phyloP scores from a whole-genome alignment of 2,797 vertebrate genomes.

The Pipistrellus kuhlii region DNA sequence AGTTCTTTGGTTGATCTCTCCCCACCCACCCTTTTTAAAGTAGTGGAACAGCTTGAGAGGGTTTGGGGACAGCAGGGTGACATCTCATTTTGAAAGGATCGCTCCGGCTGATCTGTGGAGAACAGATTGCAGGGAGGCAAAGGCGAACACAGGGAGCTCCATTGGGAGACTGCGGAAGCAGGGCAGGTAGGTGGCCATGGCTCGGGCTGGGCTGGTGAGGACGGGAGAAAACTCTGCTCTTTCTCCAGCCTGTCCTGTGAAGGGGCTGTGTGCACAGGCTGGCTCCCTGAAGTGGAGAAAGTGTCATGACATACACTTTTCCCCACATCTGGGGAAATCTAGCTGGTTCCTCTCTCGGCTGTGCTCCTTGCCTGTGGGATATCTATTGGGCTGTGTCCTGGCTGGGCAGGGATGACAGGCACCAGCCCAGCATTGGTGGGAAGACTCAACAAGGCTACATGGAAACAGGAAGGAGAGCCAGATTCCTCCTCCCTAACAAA shows the following conservation, averaged over 20 bases:
- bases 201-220: not conserved
- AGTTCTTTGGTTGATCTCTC: too few relatives aligned
- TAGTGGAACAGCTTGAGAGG: not conserved
- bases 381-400: not conserved
- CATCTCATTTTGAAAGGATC: not conserved
- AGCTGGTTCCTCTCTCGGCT: not conserved
- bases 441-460: not conserved
- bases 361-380: not conserved
- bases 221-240: not conserved
- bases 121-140: not conserved
- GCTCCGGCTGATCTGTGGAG: not conserved
- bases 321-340: not conserved
- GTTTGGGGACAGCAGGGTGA: not conserved
- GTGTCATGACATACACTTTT: too few relatives aligned
- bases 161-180: not conserved
- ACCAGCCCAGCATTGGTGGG: not conserved
- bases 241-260: fast-evolving
- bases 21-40: not conserved
- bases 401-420: not conserved
- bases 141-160: not conserved
- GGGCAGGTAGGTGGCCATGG: not conserved
- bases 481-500: not conserved
- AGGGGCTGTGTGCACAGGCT: too few relatives aligned
- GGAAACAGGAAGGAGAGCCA: not conserved
- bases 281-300: not conserved